Evolutionary conservation across 2,888 invertebrate species (phyloP).

Genomic region (Exocentrus adspersus): DNA sequence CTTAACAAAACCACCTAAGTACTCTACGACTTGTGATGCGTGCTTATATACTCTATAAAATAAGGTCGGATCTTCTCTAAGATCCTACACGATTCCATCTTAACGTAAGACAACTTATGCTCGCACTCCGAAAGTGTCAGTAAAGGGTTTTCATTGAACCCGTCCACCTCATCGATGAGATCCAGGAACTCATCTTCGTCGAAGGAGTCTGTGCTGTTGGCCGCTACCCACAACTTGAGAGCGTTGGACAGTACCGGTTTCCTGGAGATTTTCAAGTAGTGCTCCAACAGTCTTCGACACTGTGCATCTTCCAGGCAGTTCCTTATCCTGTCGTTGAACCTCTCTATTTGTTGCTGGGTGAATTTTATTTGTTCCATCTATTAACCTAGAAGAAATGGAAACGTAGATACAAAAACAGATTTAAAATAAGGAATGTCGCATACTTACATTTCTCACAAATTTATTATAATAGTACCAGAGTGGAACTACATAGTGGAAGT

Average conservation of each 20-base stretch:
- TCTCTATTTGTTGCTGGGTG: conserved; percentile 45
- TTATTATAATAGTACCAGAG: too few relatives aligned
- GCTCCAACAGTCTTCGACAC: conserved; percentile 31
- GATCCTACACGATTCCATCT: conserved; percentile 51
- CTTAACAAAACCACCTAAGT: conserved; percentile 5
- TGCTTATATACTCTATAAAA: conserved; percentile 48
- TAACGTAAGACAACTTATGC: conserved; percentile 49
- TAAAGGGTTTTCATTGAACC: conserved; percentile 48
- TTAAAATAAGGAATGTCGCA: background rate
- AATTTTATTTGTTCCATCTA: conserved; percentile 45
- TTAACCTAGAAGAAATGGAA: conserved; percentile 31
- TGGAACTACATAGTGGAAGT: too few relatives aligned
- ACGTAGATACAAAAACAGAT: background rate
- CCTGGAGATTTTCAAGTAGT: conserved; percentile 32
- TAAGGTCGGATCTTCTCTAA: conserved; percentile 41
- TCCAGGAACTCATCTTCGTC: conserved; percentile 48
- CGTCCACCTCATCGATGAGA: conserved; percentile 49
- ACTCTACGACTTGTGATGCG: conserved; percentile 32
- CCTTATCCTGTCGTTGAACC: conserved; percentile 49
- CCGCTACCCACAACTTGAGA: conserved; percentile 47
- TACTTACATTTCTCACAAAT: conserved; percentile 15
- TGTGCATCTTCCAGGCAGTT: conserved; percentile 47
- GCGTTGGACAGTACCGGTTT: conserved; percentile 39
- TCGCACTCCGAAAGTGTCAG: conserved; percentile 46
- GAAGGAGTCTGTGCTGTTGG: conserved; percentile 38